A percentile compares a stretch with the other conserved stretches of the same genome.
phyloP scores from a whole-genome alignment of 1,140 invertebrate species.

The Stenopsyche tienmushanensis region DNA sequence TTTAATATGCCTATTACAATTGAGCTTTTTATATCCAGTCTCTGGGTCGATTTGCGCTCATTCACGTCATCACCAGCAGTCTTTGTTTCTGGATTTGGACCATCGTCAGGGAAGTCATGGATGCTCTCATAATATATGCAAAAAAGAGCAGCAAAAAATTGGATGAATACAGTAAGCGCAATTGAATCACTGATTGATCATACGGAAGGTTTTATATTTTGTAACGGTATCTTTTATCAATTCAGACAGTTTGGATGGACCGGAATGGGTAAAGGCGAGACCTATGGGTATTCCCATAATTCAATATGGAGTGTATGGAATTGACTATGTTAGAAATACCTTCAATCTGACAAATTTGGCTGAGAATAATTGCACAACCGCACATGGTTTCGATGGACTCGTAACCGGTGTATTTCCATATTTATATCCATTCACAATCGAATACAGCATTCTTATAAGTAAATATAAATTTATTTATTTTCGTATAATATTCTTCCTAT shows the following conservation, averaged over 20 bases:
- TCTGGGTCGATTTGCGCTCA: slow-evolving; percentile 67
- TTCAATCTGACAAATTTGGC: slow-evolving; percentile 24
- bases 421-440: slow-evolving; percentile 72
- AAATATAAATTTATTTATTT: too few relatives aligned
- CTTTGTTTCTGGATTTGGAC: slow-evolving; percentile 74
- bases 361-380: slow-evolving; percentile 26
- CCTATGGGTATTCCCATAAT: too few relatives aligned
- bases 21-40: slow-evolving; percentile 45
- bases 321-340: slow-evolving; percentile 2
- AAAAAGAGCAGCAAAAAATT: slow-evolving; percentile 44
- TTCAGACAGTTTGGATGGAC: too few relatives aligned
- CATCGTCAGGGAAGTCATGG: slow-evolving; percentile 68
- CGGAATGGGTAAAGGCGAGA: too few relatives aligned
- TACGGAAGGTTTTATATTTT: too few relatives aligned
- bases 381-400: slow-evolving; percentile 50
- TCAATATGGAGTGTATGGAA: too few relatives aligned
- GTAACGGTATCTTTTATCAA: too few relatives aligned
- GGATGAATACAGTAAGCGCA: neutral
- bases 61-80: slow-evolving; percentile 73
- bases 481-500: too few relatives aligned
- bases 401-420: slow-evolving; percentile 65
- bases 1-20: neutral
- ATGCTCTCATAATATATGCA: slow-evolving; percentile 56
- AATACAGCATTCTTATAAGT: slow-evolving; percentile 72
- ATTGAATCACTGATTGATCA: neutral